phyloP scores from a whole-genome alignment of 2,797 vertebrate species.

The Prionace glauca region DNA sequence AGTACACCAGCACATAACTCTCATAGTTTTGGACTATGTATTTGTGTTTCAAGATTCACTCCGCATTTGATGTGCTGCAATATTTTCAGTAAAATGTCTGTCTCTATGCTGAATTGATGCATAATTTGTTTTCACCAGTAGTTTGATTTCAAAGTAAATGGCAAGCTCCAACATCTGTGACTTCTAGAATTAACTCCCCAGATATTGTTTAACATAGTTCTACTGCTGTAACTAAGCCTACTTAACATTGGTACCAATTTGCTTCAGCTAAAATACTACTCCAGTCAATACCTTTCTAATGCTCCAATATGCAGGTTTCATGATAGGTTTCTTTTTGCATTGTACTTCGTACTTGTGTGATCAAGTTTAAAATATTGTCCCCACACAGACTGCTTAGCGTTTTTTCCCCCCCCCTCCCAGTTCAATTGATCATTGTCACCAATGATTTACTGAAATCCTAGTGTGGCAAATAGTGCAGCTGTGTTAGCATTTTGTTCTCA shows the following conservation, averaged over 20 bases:
- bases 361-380: neutral
- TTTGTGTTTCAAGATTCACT: neutral
- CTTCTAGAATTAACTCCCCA: neutral
- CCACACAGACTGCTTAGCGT: neutral
- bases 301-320: neutral
- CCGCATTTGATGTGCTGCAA: neutral
- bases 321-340: neutral
- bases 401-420: neutral
- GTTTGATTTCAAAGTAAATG: neutral
- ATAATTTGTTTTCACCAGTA: neutral
- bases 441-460: neutral
- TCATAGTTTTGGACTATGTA: neutral
- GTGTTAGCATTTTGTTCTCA: neutral
- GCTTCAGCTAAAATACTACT: neutral
- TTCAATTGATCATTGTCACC: neutral
- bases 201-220: neutral
- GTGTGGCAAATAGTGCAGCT: neutral
- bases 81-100: neutral
- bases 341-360: neutral
- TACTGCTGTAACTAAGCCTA: neutral
- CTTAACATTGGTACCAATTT: neutral
- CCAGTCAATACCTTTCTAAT: neutral
- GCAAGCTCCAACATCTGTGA: neutral
- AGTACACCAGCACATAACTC: neutral
- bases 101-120: neutral